These are phyloP conservation scores for Etheostoma perlongum DNA, from an alignment of 2,797 vertebrate species.

Conservation along the genomic window DNA sequence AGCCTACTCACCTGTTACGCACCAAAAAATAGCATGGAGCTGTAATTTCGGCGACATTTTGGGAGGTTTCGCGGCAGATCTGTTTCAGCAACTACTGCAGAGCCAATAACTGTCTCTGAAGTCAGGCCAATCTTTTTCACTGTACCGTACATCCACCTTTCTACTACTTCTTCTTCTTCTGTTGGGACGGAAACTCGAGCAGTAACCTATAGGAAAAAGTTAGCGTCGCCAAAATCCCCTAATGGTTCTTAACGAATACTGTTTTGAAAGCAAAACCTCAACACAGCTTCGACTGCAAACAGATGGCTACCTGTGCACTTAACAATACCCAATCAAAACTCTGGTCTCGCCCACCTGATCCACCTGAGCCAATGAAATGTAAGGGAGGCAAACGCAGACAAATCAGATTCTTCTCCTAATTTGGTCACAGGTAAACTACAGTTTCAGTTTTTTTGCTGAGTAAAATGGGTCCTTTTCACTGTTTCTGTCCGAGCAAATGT, in stretches of 20 bases:
- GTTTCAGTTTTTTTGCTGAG: background rate
- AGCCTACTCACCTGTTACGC: constrained; percentile 68
- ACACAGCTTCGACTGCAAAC: background rate
- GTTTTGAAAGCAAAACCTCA: background rate
- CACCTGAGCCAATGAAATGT: constrained; percentile 52
- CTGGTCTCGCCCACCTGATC: constrained; percentile 13
- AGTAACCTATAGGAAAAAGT: background rate
- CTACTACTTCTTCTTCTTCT: background rate
- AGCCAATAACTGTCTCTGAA: background rate
- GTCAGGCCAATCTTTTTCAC: background rate
- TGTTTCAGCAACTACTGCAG: accelerated
- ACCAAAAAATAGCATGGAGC: constrained; percentile 35
- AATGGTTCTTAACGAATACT: accelerated
- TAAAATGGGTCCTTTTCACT: background rate
- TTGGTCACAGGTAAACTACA: background rate
- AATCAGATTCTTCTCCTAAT: background rate
- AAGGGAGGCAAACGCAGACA: background rate
- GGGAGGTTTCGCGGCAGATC: accelerated
- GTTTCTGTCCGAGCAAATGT: background rate
- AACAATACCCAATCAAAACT: constrained; percentile 26
- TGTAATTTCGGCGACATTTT: constrained; percentile 40
- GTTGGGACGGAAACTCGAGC: background rate
- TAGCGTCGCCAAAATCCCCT: background rate
- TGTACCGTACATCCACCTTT: background rate
- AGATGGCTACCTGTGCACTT: constrained; percentile 10